phyloP scores from a whole-genome alignment of 1,140 invertebrate species.

The Phortica variegata region DNA sequence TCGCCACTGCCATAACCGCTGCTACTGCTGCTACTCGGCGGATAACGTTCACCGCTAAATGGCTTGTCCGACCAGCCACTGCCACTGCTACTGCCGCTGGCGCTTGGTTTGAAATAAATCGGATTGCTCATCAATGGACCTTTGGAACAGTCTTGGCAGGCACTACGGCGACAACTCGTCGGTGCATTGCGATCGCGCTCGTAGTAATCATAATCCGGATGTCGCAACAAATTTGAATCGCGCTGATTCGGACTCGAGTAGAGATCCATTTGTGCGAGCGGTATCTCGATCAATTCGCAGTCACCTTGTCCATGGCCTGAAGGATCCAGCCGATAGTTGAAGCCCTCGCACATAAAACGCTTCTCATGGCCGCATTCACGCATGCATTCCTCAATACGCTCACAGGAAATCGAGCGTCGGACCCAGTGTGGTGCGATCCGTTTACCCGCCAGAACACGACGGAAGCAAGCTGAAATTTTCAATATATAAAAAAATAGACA shows the following conservation, averaged over 20 bases:
- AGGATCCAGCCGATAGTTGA: constrained; percentile 73
- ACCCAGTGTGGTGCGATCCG: constrained; percentile 67
- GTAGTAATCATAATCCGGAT: constrained; percentile 76
- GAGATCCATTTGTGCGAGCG: constrained; percentile 66
- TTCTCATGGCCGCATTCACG: constrained; percentile 72
- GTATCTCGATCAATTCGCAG: constrained; percentile 72
- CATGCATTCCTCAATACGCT: constrained; percentile 71
- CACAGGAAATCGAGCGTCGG: constrained; percentile 66
- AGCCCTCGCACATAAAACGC: constrained; percentile 75
- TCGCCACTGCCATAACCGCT: constrained; percentile 20
- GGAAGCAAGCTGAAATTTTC: constrained; percentile 68
- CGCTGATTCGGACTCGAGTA: constrained; percentile 48
- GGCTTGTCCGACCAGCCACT: constrained; percentile 6
- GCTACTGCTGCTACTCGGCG: constrained; percentile 6
- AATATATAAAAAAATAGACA: constrained; percentile 6
- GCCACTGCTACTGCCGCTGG: constrained; percentile 14
- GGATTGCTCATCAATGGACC: constrained; percentile 34
- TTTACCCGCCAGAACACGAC: constrained; percentile 69
- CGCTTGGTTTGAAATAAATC: constrained; percentile 44
- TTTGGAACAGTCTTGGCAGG: constrained; percentile 46
- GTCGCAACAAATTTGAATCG: constrained; percentile 57
- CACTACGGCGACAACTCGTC: constrained; percentile 51
- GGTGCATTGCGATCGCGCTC: constrained; percentile 66
- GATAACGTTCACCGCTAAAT: neutral
- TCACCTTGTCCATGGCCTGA: constrained; percentile 66